A percentile compares a stretch with the other conserved stretches of the same genome.
phyloP scores from a whole-genome alignment of 1,140 invertebrate genomes.

The Anastrepha obliqua region DNA sequence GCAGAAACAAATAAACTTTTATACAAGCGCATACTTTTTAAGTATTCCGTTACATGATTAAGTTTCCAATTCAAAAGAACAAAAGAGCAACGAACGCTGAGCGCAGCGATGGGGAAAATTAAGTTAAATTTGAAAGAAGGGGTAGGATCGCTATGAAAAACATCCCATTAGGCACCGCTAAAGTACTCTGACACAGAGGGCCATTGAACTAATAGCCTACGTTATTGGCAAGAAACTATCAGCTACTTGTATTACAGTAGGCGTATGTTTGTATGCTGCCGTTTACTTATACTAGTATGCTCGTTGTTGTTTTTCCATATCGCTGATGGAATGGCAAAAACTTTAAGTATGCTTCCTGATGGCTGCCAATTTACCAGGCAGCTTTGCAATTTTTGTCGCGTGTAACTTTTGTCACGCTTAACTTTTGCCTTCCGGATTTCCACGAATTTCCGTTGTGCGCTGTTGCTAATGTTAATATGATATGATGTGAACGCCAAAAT shows the following conservation, averaged over 20 bases:
- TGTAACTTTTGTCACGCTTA: neutral
- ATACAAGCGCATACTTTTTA: neutral
- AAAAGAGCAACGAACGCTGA: neutral
- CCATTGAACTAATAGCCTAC: neutral
- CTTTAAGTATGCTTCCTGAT: neutral
- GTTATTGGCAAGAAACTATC: neutral
- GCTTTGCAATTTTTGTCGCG: conserved; percentile 5
- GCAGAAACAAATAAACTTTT: neutral
- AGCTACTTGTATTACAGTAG: neutral
- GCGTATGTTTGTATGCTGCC: neutral
- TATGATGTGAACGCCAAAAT: no score
- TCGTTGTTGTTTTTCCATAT: neutral
- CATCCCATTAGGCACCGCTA: neutral
- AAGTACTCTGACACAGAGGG: neutral
- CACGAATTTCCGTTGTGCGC: neutral
- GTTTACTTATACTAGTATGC: neutral
- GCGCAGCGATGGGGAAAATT: neutral
- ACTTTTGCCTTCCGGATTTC: neutral
- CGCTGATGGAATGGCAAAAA: neutral
- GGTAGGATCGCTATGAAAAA: neutral
- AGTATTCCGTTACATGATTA: neutral
- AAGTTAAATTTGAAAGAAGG: neutral
- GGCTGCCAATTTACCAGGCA: neutral
- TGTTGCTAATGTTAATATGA: no score
- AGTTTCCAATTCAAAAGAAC: neutral